Evolutionary conservation across 2,113 vertebrate species (phyloP), one percentile per base, ranked within the genome.

Genomic region (Machaerirhynchus nigripectus): DNA sequence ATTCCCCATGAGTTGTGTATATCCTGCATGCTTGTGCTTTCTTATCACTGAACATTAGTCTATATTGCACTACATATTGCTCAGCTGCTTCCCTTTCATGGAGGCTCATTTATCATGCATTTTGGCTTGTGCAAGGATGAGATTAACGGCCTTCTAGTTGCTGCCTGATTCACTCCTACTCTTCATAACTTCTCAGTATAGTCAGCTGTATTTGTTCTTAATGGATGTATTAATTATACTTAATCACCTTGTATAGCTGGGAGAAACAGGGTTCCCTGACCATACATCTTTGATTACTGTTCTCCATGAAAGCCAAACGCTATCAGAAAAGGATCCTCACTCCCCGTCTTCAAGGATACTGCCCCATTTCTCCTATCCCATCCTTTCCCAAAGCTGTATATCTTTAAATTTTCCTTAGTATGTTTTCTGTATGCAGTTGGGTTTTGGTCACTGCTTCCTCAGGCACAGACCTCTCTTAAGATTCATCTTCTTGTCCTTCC

Each of bases 31-130:
- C 82, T 91, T 93, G 68, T 70, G 79, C 88, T 92, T 90, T 92
- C 95, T 92, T 94, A 96, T 94, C 92, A 49, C 40, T 56, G 52
- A 94, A 56, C 60, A 15, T 65, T 84, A 40, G 60, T 35, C 81
- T 83, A 13, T 79, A 83, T 42, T 80, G 78, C 82, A 13, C 75
- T 88, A n/a, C 55, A 13, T 31, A 52, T 6, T 81, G 88, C 92
- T 96, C 90, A 77, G 91, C 85, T 95, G 87, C 76, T 78, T 93
- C 49, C 28, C 68, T 84, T 92, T 77, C 79, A 57, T 59, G 68
- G 75, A 88, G 50, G 52, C 31, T 86, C 60, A 55, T 96, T 86
- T 80, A 37, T 86, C 52, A 65, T 37, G 27, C 22, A 5, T 91
- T 95, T 84, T 61, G 64, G 79, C 85, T 76, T 70, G 37, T 85